A percentile compares a stretch with the other conserved stretches of the same genome.
Evolutionary conservation across 2,888 invertebrate species (phyloP).

Genomic region (Heliconius ethilla): DNA sequence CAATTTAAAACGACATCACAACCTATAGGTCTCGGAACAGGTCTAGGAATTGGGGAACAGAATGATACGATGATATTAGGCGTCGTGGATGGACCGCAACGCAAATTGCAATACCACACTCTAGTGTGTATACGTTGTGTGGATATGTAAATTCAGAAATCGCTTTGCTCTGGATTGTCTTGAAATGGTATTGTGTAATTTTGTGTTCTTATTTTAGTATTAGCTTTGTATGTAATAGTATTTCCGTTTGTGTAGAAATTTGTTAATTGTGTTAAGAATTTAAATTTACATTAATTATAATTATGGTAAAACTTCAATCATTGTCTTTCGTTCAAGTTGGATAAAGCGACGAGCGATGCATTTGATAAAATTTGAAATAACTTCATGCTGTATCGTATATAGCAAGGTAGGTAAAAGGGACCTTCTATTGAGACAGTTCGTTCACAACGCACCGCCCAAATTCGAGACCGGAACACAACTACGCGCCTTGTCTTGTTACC

Average conservation of each 20-base stretch:
- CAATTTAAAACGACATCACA: constrained; percentile 21
- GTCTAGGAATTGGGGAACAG: constrained; percentile 32
- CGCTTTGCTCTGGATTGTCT: constrained; percentile 10
- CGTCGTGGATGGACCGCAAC: constrained; percentile 37
- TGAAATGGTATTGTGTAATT: constrained; percentile 7
- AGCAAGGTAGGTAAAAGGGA: too few species aligned
- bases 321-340: too few species aligned
- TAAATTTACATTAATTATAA: neutral
- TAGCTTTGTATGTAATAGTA: neutral
- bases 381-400: too few species aligned
- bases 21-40: neutral
- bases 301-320: too few species aligned
- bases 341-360: too few species aligned
- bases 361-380: too few species aligned
- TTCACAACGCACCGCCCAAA: too few species aligned
- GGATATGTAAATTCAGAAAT: constrained; percentile 25
- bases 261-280: neutral
- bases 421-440: too few species aligned
- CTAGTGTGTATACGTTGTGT: constrained; percentile 3
- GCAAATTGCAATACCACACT: constrained; percentile 40
- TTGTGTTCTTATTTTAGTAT: neutral
- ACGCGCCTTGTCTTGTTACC: too few species aligned
- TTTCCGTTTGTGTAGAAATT: neutral
- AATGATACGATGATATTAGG: constrained; percentile 43
- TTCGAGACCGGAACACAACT: too few species aligned